Evolutionary conservation across 2,113 vertebrate genomes (phyloP), one percentile per base, ranked within the genome.

Genomic region (Amblyornis subalaris): DNA sequence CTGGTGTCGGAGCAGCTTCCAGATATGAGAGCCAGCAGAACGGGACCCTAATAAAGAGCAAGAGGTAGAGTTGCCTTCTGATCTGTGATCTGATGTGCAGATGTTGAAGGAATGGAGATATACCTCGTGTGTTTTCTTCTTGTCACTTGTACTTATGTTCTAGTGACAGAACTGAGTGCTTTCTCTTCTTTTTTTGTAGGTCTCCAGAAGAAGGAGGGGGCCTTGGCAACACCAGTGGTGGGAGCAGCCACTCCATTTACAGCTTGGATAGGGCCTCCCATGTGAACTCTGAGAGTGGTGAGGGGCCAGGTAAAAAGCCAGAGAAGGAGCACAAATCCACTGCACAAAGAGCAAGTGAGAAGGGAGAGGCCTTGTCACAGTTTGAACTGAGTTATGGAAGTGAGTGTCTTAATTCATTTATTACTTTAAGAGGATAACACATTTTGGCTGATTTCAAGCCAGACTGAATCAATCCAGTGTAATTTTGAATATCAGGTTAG

Each of bases 351-450:
- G n/a, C 90, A 22, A 95, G 93, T 1, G 99, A 99, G 51, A 97
- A 98, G 55, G 94, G 97, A 4, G 99, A 99, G 73, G 50, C 98
- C 36, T 96, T 98, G 75, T 97, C 98, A 33, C 98, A 98, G 80
- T 99, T 99, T 60, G 99, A 99, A 81, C 97, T 99, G 82, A 98
- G 86, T 97, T 99, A 99, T 11, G 97, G 98, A 97, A 98, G 99
- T 99, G 95, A 98, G 98, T 99, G 28, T 48, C n/a, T 75, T 35
- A 7, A 33, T 65, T n/a, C 0, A 9, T 88, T 47, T 18, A 21
- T 71, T 58, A 88, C 33, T 85, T 82, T 60, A 33, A 77, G 44
- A 11, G 42, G 15, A 2, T 50, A 29, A 22, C 6, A 8, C 8
- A 1, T 19, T 42, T n/a, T 58, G 29, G 8, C 26, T 88, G 24